Evolutionary conservation across 2,113 vertebrate species (phyloP).

Genomic region (Ornithorhynchus anatinus): DNA sequence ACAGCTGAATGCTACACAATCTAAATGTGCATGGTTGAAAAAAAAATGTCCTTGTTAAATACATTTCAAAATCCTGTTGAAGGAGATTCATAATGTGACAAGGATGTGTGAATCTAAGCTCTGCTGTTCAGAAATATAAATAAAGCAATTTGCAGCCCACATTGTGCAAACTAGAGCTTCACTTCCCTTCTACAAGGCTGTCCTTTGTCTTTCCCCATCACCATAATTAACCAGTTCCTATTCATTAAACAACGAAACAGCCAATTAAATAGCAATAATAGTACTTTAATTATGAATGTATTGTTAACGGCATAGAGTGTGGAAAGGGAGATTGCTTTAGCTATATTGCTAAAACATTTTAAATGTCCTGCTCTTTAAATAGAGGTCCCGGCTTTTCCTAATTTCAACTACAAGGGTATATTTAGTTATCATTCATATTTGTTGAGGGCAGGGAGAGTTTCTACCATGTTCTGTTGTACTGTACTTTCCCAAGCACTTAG

Average conservation of each 20-base stretch:
- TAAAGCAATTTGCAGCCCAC: constrained; percentile 47
- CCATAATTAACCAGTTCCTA: constrained; percentile 62
- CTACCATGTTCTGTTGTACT: too few species aligned
- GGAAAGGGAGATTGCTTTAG: constrained; percentile 27
- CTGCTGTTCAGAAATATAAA: constrained; percentile 49
- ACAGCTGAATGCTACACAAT: constrained; percentile 7
- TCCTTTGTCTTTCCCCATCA: constrained; percentile 57
- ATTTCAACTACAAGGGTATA: too few species aligned
- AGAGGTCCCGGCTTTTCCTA: too few species aligned
- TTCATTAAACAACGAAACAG: constrained; percentile 67
- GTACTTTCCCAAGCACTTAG: too few species aligned
- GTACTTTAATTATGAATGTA: constrained; percentile 67
- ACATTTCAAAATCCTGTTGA: constrained; percentile 41
- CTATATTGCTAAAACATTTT: constrained; percentile 24
- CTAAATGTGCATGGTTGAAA: constrained; percentile 36
- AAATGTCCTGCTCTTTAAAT: constrained; percentile 54
- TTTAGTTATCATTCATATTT: too few species aligned
- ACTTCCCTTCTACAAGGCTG: constrained; percentile 29
- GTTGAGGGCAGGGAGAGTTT: too few species aligned
- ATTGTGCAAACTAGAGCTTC: constrained; percentile 36
- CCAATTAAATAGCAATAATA: constrained; percentile 68
- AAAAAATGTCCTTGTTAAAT: constrained; percentile 17
- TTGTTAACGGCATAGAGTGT: constrained; percentile 54
- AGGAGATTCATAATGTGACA: constrained; percentile 46
- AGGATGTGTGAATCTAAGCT: constrained; percentile 27